A percentile compares a stretch with the other conserved stretches of the same genome.
Conservation (phyloP, 2,888 invertebrate genomes). For the Elysia crispata region DNA sequence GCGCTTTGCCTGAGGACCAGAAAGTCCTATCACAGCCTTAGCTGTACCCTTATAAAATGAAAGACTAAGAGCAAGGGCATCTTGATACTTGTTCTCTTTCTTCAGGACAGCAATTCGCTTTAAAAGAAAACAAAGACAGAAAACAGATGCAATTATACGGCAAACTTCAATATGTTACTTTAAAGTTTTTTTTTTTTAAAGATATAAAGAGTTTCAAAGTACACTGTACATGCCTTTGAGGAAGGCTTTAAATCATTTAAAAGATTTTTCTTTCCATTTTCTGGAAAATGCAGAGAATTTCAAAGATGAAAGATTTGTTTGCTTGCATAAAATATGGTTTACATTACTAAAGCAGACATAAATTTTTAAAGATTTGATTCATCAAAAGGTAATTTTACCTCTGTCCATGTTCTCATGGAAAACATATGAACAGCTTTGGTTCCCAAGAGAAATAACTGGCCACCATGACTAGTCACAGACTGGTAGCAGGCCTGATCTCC, state of each 20-base stretch:
- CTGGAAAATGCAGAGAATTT: too few relatives aligned
- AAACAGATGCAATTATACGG: too few relatives aligned
- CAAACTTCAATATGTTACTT: too few relatives aligned
- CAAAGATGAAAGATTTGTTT: too few relatives aligned
- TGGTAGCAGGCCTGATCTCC: constrained; percentile 88
- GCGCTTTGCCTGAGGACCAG: constrained; percentile 63
- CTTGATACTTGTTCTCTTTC: constrained; percentile 80
- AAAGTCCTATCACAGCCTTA: constrained; percentile 80
- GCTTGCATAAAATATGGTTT: too few relatives aligned
- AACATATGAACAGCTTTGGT: constrained; percentile 82
- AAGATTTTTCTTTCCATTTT: too few relatives aligned
- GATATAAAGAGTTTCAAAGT: too few relatives aligned
- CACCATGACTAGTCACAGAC: constrained; percentile 84
- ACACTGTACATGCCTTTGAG: too few relatives aligned
- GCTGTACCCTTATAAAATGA: constrained; percentile 83
- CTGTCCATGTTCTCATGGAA: constrained; percentile 79
- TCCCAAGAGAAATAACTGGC: constrained; percentile 85
- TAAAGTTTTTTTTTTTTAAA: too few relatives aligned
- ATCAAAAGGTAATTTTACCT: constrained; percentile 63
- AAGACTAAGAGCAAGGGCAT: constrained; percentile 82
- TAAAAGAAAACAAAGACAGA: constrained; percentile 22
- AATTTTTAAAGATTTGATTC: too few relatives aligned
- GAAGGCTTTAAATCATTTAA: too few relatives aligned
- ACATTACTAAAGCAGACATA: too few relatives aligned
- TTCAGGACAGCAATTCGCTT: constrained; percentile 79